Evolutionary conservation across 1,140 invertebrate genomes (phyloP).

Genomic region (Drosophila nannoptera): DNA sequence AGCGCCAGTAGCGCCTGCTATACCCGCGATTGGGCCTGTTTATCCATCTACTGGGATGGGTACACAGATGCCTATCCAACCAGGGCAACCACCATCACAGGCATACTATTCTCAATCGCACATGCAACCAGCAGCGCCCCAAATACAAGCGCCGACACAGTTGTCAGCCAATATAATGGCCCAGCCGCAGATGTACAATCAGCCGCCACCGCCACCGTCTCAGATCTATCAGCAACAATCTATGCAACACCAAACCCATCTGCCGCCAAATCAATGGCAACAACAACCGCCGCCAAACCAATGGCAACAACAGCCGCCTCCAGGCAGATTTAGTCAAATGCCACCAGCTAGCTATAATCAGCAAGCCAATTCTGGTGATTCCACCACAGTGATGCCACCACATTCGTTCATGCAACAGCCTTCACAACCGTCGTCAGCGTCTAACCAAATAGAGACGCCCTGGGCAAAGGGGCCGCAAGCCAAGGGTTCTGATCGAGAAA

Average conservation of each 20-base stretch:
- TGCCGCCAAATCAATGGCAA: slow-evolving; percentile 20
- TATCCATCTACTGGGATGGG: slow-evolving; percentile 38
- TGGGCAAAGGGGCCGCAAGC: slow-evolving; percentile 12
- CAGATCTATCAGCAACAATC: slow-evolving; percentile 58
- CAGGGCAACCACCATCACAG: slow-evolving; percentile 18
- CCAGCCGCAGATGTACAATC: slow-evolving; percentile 70
- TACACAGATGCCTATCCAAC: slow-evolving; percentile 22
- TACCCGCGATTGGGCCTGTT: slow-evolving; percentile 18
- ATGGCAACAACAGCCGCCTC: slow-evolving; percentile 22
- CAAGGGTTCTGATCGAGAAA: slow-evolving; percentile 18
- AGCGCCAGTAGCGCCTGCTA: slow-evolving; percentile 24
- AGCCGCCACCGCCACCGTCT: slow-evolving; percentile 80
- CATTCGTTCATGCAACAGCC: slow-evolving; percentile 34
- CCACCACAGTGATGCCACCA: slow-evolving; percentile 50
- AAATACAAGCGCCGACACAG: slow-evolving; percentile 13
- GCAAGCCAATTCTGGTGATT: slow-evolving; percentile 1
- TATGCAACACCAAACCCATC: neutral
- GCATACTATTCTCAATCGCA: slow-evolving; percentile 48
- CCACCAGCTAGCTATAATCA: slow-evolving; percentile 30
- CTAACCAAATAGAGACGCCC: slow-evolving; percentile 30
- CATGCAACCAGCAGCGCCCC: slow-evolving; percentile 26
- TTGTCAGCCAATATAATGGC: slow-evolving; percentile 60
- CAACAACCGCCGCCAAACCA: slow-evolving; percentile 26
- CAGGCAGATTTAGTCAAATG: slow-evolving; percentile 33
- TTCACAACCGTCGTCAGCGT: neutral